phyloP scores from a whole-genome alignment of 2,113 vertebrate genomes.

The Scomber japonicus region DNA sequence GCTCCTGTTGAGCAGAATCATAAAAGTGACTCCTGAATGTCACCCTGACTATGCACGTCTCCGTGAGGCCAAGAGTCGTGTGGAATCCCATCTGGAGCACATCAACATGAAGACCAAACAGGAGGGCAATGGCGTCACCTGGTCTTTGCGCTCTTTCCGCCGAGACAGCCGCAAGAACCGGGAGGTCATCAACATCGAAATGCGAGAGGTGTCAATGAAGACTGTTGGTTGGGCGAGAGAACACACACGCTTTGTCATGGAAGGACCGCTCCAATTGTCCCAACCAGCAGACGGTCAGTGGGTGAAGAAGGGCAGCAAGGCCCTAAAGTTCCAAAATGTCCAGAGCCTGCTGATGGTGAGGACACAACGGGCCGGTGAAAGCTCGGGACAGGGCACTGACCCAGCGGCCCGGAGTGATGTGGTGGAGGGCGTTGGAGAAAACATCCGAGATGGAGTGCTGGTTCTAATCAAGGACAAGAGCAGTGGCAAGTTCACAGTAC shows the following conservation, averaged over 20 bases:
- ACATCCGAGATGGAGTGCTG: slow-evolving; percentile 88
- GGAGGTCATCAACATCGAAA: slow-evolving; percentile 92
- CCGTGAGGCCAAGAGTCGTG: slow-evolving; percentile 91
- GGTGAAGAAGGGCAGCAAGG: slow-evolving; percentile 92
- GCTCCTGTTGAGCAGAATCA: slow-evolving; percentile 91
- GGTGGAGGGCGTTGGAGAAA: slow-evolving; percentile 64
- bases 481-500: slow-evolving; percentile 90
- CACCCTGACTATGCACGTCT: slow-evolving; percentile 90
- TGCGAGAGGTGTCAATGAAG: slow-evolving; percentile 92
- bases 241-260: slow-evolving; percentile 92
- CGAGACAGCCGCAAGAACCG: slow-evolving; percentile 92
- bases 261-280: slow-evolving; percentile 90
- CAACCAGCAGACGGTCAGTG: slow-evolving; percentile 92
- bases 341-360: slow-evolving; percentile 92
- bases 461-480: slow-evolving; percentile 94
- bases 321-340: slow-evolving; percentile 94
- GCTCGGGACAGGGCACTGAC: slow-evolving; percentile 40
- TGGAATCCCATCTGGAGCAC: slow-evolving; percentile 94
- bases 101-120: slow-evolving; percentile 96
- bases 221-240: slow-evolving; percentile 91
- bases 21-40: slow-evolving; percentile 89
- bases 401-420: slow-evolving; percentile 53
- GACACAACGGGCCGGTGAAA: slow-evolving; percentile 77
- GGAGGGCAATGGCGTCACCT: slow-evolving; percentile 89
- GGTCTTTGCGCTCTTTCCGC: slow-evolving; percentile 93